Base-by-base conservation (phyloP, 2,797 vertebrate genomes). In the Phataginus tetradactyla region DNA sequence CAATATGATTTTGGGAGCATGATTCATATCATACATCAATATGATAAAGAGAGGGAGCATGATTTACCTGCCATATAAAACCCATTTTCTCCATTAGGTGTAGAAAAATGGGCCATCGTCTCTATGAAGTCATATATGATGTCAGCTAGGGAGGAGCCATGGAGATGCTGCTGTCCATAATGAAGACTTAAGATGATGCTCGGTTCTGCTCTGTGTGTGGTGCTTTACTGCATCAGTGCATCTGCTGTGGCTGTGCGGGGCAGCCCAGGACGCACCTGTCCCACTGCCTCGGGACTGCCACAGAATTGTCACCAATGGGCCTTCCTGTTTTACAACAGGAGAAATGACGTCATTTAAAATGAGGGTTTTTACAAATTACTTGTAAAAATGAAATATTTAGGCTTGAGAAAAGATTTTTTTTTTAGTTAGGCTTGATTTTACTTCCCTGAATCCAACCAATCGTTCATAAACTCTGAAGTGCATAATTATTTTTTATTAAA, bases 51-150 rank as follows among this genome's bases (percentile, higher is more conserved):
- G 34, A 72, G 45, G 23, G 39, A 68, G 32, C 4, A 32, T 94
- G 93, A 93, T 89, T 86, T 94, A 64, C 86, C 53, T 80, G 90
- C 81, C 51, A 45, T n/a, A 21, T 32, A 90, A 92, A 97, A 79
- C 20, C 49, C 72, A 81, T 88, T 96, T 88, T 93, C 64, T 90
- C 72, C 87, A 85, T 91, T 89, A 95, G 32, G 2, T 18, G 51
- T 14, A 42, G 63, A 21, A 49, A 37, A 64, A 63, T 18, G 68
- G 1, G 5, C 51, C 10, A 1, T 39, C 7, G 20, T 57, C 39
- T 15, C 5, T 0, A 37, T 37, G 23, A 83, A 88, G 53, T 88
- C 78, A 64, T 2, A 23, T 1, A 12, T 5, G 69, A n/a, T 45
- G 45, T 78, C 81, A 45, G 69, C n/a, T 18, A 91, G 20, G 3